phyloP scores from a whole-genome alignment of 2,888 invertebrate species.

The Tyria jacobaeae region DNA sequence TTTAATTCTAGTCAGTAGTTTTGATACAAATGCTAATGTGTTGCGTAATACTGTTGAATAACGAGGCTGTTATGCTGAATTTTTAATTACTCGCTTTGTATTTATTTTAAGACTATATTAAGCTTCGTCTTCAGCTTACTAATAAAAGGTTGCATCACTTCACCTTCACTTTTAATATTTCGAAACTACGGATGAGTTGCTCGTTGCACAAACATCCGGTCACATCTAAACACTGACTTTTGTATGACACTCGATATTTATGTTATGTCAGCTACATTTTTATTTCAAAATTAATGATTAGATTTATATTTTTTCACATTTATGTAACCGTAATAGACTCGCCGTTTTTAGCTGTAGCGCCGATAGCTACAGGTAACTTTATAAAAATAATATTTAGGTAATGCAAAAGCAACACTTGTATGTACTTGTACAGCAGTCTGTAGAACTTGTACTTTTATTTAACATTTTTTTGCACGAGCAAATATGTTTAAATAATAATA shows the following conservation, averaged over 20 bases:
- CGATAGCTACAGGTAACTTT: no score
- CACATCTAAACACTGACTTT: constrained; percentile 52
- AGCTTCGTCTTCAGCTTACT: constrained; percentile 45
- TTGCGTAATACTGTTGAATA: constrained; percentile 51
- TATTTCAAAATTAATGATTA: neutral
- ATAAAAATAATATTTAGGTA: neutral
- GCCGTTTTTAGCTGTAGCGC: neutral
- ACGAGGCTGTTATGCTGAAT: constrained; percentile 42
- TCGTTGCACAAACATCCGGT: constrained; percentile 81
- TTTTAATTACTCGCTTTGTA: constrained; percentile 11
- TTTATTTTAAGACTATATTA: constrained; percentile 9
- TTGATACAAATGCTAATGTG: constrained; percentile 34
- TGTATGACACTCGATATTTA: constrained; percentile 57
- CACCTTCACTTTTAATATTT: constrained; percentile 81
- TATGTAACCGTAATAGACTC: neutral
- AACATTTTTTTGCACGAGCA: constrained; percentile 28
- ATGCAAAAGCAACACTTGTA: neutral
- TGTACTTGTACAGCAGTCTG: no score
- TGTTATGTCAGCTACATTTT: constrained; percentile 42
- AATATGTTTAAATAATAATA: constrained; percentile 30
- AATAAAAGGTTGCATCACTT: constrained; percentile 78
- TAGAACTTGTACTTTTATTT: neutral
- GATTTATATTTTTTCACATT: no score
- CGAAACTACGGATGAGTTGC: constrained; percentile 79
- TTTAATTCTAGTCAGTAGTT: constrained; percentile 19